These are phyloP conservation scores for Takifugu ocellatus DNA, from an alignment of 2,797 vertebrate species.

Conservation along the genomic window DNA sequence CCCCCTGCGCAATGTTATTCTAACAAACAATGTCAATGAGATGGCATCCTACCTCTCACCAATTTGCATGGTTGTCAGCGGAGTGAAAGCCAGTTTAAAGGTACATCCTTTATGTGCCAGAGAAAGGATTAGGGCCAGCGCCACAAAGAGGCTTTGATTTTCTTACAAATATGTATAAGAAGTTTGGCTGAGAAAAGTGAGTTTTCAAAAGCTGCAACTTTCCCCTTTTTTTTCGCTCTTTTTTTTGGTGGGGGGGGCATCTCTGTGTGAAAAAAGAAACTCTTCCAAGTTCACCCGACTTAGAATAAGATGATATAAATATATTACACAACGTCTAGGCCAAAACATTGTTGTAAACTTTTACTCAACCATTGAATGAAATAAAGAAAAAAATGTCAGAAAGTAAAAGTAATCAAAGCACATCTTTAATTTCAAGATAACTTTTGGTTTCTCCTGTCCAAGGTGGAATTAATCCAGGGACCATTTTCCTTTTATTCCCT, in stretches of 20 bases:
- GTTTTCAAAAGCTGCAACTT: constrained; percentile 78
- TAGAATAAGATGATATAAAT: constrained; percentile 11
- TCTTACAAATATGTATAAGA: constrained; percentile 79
- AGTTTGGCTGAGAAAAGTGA: constrained; percentile 76
- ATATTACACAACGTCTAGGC: neutral
- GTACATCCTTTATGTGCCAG: constrained; percentile 83
- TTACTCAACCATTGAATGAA: neutral
- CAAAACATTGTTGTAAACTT: constrained; percentile 4
- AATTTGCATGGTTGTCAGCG: constrained; percentile 84
- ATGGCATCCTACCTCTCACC: constrained; percentile 83
- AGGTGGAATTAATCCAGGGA: neutral
- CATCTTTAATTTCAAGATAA: neutral
- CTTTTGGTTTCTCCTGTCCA: neutral
- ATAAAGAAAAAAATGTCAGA: neutral
- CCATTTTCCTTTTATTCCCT: neutral
- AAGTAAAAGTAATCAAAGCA: too few species aligned
- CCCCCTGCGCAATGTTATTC: constrained; percentile 78
- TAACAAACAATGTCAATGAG: constrained; percentile 82
- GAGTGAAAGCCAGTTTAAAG: constrained; percentile 84
- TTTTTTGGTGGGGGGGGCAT: constrained; percentile 8
- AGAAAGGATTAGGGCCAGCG: constrained; percentile 80
- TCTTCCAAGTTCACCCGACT: constrained; percentile 17
- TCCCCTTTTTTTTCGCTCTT: constrained; percentile 44
- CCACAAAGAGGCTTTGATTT: constrained; percentile 84
- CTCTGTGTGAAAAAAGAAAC: constrained; percentile 15